Evolutionary conservation across 35 echinoderm and acorn worm species (phyloP), one percentile per base, ranked within the genome.

Genomic region (Heliocidaris erythrogramma): DNA sequence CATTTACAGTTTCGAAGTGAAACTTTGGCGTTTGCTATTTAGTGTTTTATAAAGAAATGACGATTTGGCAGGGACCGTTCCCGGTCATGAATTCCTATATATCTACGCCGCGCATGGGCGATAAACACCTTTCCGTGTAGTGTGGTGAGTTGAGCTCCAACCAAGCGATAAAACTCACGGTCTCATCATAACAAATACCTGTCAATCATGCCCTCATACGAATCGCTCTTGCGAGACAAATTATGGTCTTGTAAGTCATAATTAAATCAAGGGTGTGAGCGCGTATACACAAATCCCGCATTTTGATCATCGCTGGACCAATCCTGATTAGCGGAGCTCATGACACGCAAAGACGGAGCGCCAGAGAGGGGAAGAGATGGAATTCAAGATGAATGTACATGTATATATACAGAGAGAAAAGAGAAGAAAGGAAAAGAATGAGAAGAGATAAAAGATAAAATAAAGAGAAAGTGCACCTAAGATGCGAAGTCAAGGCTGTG

Each of bases 241-340:
- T 78, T n/a, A 78, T 78, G 65, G 65, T 78, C 65, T 78, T 78
- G 65, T 78, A 78, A 78, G 65, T 78, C 65, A 78, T 78, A 78
- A 78, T 78, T n/a, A 78, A 78, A 78, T 78, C 65, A 78, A 78
- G 65, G 65, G 65, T 78, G 65, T 78, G 65, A 78, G 65, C 65
- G 17, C 17, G 65, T 78, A 78, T 78, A 78, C 65, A 78, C 65
- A 78, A 78, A 78, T 78, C 65, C 27, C 27, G 65, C 65, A 78
- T 78, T 78, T 78, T 27, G 18, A 78, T 78, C 65, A 78, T 27
- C 65, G 27, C 65, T 78, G 65, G 65, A 78, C 65, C 65, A 27
- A 78, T 78, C 65, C 27, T 78, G 65, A 78, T 78, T 78, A 24
- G 65, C 52, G 65, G 21, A 78, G 65, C 65, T 78, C 27, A 78